Conservation (phyloP, 2,113 vertebrate species). For the human (Homo sapiens) region GRCh38 chr7:44543001-44543500, state of each 20-base stretch:
- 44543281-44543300: neutral
- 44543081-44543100: neutral
- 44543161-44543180: too few relatives aligned
- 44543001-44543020: neutral
- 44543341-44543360: too few relatives aligned
- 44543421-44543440: neutral
- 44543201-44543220: neutral
- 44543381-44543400: neutral
- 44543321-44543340: neutral
- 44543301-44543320: rapidly evolving
- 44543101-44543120: neutral
- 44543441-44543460: neutral
- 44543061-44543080: neutral
- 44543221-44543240: neutral
- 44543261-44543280: neutral
- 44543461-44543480: neutral
- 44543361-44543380: neutral
- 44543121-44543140: neutral
- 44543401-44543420: neutral
- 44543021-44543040: neutral
- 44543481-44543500: neutral
- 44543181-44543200: rapidly evolving
- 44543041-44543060: neutral
- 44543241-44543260: neutral
- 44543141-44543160: neutral